A percentile compares a stretch with the other conserved stretches of the same genome.
Conservation (phyloP, 2,888 invertebrate genomes). For the Leptinotarsa peninsularis region DNA sequence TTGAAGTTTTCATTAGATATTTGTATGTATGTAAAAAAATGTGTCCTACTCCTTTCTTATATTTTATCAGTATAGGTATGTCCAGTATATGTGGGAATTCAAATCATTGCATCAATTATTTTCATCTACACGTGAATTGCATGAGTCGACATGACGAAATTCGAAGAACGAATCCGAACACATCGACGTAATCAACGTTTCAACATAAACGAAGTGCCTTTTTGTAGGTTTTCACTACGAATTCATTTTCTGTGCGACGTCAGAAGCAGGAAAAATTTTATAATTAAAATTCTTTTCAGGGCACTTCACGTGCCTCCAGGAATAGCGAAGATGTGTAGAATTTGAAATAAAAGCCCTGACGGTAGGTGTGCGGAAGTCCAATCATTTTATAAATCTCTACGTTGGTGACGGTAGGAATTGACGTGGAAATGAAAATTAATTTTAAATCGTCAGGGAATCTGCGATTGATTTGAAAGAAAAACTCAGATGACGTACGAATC, state of each 20-base stretch:
- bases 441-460: background rate
- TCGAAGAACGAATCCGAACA: background rate
- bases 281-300: conserved; percentile 1
- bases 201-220: conserved; percentile 1
- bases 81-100: too few species aligned
- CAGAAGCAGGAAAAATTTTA: background rate
- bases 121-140: too few species aligned
- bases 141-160: background rate
- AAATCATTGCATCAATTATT: too few species aligned
- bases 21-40: too few species aligned
- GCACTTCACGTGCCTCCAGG: conserved; percentile 1
- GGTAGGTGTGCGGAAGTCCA: background rate
- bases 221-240: background rate
- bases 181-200: background rate
- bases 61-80: too few species aligned
- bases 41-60: too few species aligned
- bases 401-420: background rate
- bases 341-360: background rate
- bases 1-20: too few species aligned
- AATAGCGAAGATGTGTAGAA: conserved; percentile 5
- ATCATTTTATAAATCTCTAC: background rate
- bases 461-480: background rate
- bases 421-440: background rate
- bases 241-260: background rate
- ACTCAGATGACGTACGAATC: too few species aligned